These are phyloP conservation scores for Coenobita brevimanus DNA, from an alignment of 1,140 invertebrate genomes.

Conservation along the genomic window DNA sequence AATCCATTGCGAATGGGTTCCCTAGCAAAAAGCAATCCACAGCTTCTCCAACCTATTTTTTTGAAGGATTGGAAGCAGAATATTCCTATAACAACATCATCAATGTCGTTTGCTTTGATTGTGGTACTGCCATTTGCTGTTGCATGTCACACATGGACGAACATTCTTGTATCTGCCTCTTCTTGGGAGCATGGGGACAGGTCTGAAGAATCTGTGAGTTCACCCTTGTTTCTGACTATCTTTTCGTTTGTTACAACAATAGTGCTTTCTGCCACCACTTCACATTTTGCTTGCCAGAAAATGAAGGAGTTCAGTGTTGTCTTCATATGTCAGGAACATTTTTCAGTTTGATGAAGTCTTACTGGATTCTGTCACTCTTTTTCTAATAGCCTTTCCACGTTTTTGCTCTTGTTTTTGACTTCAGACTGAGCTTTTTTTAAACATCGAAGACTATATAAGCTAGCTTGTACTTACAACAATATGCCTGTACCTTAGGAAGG, in stretches of 20 bases:
- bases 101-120: too few relatives aligned
- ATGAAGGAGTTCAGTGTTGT: constrained; percentile 70
- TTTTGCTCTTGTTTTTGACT: constrained; percentile 20
- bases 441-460: too few relatives aligned
- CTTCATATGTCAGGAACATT: constrained; percentile 67
- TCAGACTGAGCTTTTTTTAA: neutral
- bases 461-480: too few relatives aligned
- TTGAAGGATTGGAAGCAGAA: constrained; percentile 33
- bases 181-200: constrained; percentile 59
- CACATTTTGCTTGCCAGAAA: constrained; percentile 63
- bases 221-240: constrained; percentile 43
- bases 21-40: constrained; percentile 70
- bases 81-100: constrained; percentile 67
- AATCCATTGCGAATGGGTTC: constrained; percentile 61
- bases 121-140: too few relatives aligned
- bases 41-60: constrained; percentile 64
- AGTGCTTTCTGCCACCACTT: constrained; percentile 17
- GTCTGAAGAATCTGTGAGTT: neutral
- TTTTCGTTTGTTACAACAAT: constrained; percentile 63
- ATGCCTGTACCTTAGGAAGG: too few relatives aligned
- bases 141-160: constrained; percentile 59
- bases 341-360: constrained; percentile 64
- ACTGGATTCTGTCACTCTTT: constrained; percentile 59
- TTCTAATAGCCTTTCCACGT: constrained; percentile 51
- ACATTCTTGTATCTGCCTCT: constrained; percentile 63